Conservation (phyloP, 2,113 vertebrate species). For the Melanerpes aurifrons region DNA sequence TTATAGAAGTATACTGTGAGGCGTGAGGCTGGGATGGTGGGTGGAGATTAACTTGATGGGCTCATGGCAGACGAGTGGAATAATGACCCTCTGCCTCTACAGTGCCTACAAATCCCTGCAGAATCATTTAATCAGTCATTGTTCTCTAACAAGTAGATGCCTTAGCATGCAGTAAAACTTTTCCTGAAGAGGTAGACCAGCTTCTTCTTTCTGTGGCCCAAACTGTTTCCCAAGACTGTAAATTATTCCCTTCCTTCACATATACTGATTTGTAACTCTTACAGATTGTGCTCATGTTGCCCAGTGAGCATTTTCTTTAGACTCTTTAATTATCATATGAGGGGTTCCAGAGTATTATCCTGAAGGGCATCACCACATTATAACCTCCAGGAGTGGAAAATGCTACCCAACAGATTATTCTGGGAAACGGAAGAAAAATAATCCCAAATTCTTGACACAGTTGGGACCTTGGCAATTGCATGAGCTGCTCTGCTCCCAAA, state of each 20-base stretch:
- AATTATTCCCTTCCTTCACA: not conserved
- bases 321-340: not conserved
- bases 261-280: not conserved
- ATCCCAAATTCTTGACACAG: slow-evolving; percentile 38
- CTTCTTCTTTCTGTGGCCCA: not conserved
- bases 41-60: not conserved
- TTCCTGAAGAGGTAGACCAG: not conserved
- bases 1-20: not conserved
- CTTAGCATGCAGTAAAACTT: not conserved
- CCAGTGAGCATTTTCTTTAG: not conserved
- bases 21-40: not conserved
- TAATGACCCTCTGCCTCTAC: not conserved
- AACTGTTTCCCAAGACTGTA: not conserved
- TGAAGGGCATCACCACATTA: not conserved
- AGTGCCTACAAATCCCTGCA: not conserved
- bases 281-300: not conserved
- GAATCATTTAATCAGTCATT: not conserved
- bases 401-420: not conserved
- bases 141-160: not conserved
- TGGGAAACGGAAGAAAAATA: slow-evolving; percentile 26
- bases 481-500: not conserved
- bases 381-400: slow-evolving; percentile 6
- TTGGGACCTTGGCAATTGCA: slow-evolving; percentile 30
- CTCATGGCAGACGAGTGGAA: not conserved
- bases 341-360: not conserved